phyloP scores from a whole-genome alignment of 2,888 invertebrate species.

The Hyalella azteca region DNA sequence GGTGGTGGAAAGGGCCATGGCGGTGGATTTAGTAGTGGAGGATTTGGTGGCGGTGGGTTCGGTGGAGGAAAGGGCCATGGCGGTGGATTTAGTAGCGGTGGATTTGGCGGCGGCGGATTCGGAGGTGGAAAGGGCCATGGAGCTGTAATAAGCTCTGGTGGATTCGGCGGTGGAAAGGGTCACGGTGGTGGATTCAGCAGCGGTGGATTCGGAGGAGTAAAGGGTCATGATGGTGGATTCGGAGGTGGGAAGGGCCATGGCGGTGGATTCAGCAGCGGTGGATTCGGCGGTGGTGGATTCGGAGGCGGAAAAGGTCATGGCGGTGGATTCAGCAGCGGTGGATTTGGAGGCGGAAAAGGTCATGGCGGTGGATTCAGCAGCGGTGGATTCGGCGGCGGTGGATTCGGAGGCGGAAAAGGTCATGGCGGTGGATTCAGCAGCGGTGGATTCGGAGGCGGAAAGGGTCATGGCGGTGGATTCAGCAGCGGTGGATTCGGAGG shows the following conservation, averaged over 20 bases:
- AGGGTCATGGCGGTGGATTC: not conserved
- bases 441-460: slow-evolving; percentile 3
- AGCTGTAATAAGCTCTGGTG: not conserved
- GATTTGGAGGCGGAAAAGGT: not conserved
- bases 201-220: not conserved
- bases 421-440: not conserved
- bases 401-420: not conserved
- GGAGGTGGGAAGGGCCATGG: not conserved
- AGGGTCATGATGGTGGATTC: not conserved
- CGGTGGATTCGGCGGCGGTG: not conserved
- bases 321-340: not conserved
- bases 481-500: not conserved
- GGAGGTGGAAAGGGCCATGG: not conserved
- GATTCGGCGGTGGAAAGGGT: not conserved
- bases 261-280: not conserved
- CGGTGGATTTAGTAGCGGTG: too few species aligned
- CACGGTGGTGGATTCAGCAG: not conserved
- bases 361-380: not conserved
- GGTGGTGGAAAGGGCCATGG: too few species aligned
- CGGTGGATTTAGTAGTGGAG: too few species aligned
- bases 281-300: not conserved
- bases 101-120: not conserved
- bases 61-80: too few species aligned
- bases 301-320: too few species aligned
- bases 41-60: too few species aligned